These are phyloP conservation scores for Spatula clypeata DNA, from an alignment of 2,797 vertebrate genomes.

Conservation along the genomic window DNA sequence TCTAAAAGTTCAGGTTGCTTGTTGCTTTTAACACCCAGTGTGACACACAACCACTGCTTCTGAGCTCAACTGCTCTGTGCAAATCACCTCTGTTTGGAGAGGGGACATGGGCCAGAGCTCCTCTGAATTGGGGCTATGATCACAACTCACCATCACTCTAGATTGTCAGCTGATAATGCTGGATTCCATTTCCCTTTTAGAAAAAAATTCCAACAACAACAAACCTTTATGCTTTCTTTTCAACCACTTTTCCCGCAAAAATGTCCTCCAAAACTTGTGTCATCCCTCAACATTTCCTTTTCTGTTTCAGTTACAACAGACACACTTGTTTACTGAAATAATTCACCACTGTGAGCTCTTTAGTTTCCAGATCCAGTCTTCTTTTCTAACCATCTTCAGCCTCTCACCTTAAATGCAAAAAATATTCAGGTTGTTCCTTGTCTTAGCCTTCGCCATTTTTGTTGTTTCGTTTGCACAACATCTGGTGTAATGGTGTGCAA, in stretches of 20 bases:
- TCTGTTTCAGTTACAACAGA: not conserved
- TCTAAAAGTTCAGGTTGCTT: not conserved
- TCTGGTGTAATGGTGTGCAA: not conserved
- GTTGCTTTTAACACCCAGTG: not conserved
- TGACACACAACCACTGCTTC: not conserved
- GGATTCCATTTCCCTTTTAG: not conserved
- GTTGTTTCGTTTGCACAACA: not conserved
- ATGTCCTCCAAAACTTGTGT: not conserved
- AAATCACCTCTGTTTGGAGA: not conserved
- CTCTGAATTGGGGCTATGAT: no score
- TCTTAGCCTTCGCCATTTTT: no score
- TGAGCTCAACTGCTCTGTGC: not conserved
- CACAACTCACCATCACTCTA: not conserved
- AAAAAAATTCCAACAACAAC: not conserved
- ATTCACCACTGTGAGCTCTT: not conserved
- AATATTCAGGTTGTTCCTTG: not conserved
- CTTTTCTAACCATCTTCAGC: not conserved
- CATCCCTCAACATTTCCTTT: not conserved
- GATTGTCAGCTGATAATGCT: not conserved
- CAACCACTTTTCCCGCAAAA: not conserved
- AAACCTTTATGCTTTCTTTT: not conserved
- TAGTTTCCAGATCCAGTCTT: not conserved
- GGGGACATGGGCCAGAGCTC: not conserved
- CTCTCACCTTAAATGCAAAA: constrained; percentile 10
- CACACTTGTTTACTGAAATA: not conserved